These are phyloP conservation scores for Leptopilina myrica DNA, from an alignment of 2,888 invertebrate genomes.

Conservation along the genomic window DNA sequence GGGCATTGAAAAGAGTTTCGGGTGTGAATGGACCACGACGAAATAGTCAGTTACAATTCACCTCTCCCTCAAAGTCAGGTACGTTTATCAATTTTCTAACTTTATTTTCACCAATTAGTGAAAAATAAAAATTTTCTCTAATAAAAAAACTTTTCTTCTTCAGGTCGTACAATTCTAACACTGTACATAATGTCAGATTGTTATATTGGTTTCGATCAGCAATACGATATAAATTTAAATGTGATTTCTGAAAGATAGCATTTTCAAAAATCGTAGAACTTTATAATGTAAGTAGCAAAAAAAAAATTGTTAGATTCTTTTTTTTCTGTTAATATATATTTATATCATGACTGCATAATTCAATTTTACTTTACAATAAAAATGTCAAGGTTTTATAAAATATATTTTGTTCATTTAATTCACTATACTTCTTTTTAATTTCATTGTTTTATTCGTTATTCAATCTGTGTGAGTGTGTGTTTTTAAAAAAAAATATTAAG, in stretches of 20 bases:
- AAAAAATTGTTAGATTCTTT: too few relatives aligned
- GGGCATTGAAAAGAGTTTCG: conserved; percentile 88
- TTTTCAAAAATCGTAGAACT: not conserved
- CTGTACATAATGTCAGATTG: conserved; percentile 94
- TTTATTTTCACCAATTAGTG: too few relatives aligned
- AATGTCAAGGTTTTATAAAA: not conserved
- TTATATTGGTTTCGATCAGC: conserved; percentile 96
- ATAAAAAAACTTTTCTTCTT: conserved; percentile 69
- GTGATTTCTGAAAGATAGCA: conserved; percentile 62
- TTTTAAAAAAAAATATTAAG: not conserved
- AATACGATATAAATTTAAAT: conserved; percentile 81
- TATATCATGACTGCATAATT: not conserved
- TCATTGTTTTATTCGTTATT: too few relatives aligned
- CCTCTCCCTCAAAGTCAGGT: conserved; percentile 80
- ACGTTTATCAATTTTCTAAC: conserved; percentile 36
- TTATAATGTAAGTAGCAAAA: too few relatives aligned
- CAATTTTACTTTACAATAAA: not conserved
- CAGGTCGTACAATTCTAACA: conserved; percentile 87
- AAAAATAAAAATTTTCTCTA: not conserved
- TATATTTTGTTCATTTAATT: not conserved
- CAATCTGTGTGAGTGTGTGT: not conserved
- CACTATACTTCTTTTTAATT: not conserved
- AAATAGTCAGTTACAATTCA: conserved; percentile 80
- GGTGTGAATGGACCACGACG: conserved; percentile 78
- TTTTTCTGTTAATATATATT: not conserved